These are phyloP conservation scores for Drepanosiphum platanoidis DNA, from an alignment of 2,888 invertebrate genomes.

Conservation along the genomic window DNA sequence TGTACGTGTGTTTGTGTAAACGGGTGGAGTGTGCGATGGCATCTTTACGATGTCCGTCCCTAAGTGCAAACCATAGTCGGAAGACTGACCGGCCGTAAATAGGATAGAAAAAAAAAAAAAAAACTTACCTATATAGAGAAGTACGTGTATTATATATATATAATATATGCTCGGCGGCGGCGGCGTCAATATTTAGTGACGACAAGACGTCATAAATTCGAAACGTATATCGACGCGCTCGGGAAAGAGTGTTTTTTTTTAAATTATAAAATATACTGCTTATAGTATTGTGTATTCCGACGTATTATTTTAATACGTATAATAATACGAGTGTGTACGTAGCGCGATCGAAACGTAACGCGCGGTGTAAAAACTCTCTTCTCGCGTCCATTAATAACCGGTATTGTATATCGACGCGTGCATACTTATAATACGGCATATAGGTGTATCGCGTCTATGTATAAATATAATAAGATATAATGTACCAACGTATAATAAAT, in stretches of 20 bases:
- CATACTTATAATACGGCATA: background rate
- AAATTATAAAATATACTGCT: conserved; percentile 8
- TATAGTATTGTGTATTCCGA: background rate
- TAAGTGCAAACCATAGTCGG: conserved; percentile 59
- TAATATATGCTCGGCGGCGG: background rate
- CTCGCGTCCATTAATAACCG: conserved; percentile 44
- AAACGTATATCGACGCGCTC: conserved; percentile 41
- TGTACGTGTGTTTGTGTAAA: background rate
- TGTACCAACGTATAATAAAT: background rate
- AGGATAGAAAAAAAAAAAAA: background rate
- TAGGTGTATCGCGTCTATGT: background rate
- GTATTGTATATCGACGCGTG: background rate
- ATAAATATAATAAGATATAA: background rate
- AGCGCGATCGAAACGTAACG: conserved; percentile 22
- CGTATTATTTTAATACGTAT: background rate
- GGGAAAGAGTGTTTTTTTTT: conserved; percentile 14
- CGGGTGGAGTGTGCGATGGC: conserved; percentile 18
- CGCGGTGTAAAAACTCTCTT: conserved; percentile 36
- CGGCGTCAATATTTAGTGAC: conserved; percentile 56
- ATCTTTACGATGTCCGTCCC: conserved; percentile 58
- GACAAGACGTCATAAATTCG: conserved; percentile 57
- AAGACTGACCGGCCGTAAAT: conserved; percentile 45
- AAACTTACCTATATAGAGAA: background rate
- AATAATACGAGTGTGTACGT: no score
- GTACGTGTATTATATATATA: background rate